These are phyloP conservation scores for Cheilosia pagana DNA, from an alignment of 2,888 invertebrate genomes.

Conservation along the genomic window DNA sequence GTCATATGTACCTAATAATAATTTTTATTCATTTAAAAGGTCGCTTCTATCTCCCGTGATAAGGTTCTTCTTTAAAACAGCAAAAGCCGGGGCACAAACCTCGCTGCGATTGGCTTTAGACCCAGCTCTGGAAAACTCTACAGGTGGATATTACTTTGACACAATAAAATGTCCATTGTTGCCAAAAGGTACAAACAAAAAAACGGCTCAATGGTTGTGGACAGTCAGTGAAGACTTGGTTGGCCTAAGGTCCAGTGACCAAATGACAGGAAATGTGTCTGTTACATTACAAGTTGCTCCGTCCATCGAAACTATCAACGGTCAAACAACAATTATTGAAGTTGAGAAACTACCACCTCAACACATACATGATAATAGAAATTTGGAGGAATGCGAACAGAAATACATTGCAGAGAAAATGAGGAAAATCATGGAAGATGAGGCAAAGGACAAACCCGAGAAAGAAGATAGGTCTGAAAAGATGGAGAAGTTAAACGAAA, in stretches of 20 bases:
- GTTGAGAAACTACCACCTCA: slow-evolving; percentile 40
- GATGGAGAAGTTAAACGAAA: slow-evolving; percentile 3
- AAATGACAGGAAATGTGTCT: slow-evolving; percentile 31
- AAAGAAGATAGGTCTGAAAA: slow-evolving; percentile 51
- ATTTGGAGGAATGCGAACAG: slow-evolving; percentile 53
- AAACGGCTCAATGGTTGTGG: slow-evolving; percentile 87
- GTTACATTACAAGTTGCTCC: slow-evolving; percentile 60
- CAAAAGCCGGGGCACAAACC: slow-evolving; percentile 82
- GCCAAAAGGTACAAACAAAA: slow-evolving; percentile 84
- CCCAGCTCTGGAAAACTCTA: slow-evolving; percentile 79
- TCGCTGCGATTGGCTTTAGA: slow-evolving; percentile 81
- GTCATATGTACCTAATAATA: slow-evolving; percentile 70
- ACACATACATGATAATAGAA: slow-evolving; percentile 54
- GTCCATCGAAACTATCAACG: slow-evolving; percentile 35
- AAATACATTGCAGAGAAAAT: slow-evolving; percentile 53
- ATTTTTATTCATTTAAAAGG: slow-evolving; percentile 70
- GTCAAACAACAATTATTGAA: slow-evolving; percentile 62
- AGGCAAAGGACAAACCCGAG: slow-evolving; percentile 62
- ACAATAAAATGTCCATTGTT: slow-evolving; percentile 85
- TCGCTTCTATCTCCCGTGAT: slow-evolving; percentile 76
- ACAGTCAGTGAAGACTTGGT: slow-evolving; percentile 83
- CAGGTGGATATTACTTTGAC: slow-evolving; percentile 85
- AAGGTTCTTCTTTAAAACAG: slow-evolving; percentile 79
- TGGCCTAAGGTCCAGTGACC: slow-evolving; percentile 77
- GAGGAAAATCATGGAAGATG: slow-evolving; percentile 54